Base-by-base conservation (phyloP, 2,113 vertebrate species). In the Gila orcuttii region DNA sequence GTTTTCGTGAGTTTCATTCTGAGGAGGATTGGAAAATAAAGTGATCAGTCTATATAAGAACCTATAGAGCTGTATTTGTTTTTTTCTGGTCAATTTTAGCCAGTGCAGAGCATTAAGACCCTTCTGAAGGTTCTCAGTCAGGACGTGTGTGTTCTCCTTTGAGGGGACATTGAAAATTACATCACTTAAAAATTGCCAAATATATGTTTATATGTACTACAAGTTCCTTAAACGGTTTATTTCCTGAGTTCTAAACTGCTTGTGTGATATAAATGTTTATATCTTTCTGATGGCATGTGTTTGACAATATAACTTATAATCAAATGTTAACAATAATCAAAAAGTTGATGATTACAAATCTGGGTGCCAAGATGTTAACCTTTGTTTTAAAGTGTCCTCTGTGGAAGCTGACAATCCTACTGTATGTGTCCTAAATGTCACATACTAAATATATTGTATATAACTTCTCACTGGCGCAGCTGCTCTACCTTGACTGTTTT, bases 181-280 rank as follows among this genome's bases (percentile, higher is more conserved):
- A 73, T 42, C 23, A 47, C 3, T 52, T 17, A 79, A 13, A 60
- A 6, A 60, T 42, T 79, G 77, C 77, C 52, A 79, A 79, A 60
- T 13, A 23, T 8, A 42, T 74, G 55, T 36, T 42, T 9, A 73
- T n/a, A 73, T 36, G 11, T 36, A 78, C 3, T 78, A 57, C 55
- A 59, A n/a, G 1, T 60, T 79, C 52, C 21, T 39, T n/a, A 31
- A 78, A 10, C 25, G 23, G 17, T 79, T 59, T 59, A 12, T 10
- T 57, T 3, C 3, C 0, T 25, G 1, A 25, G 12, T 50, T 75
- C 47, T 28, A 31, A 28, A 28, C n/a, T 50, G 12, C 12, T 25
- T 50, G 6, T 15, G 12, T 73, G n/a, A 74, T 25, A 76, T 66
- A 66, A 31, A 31, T 17, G 28, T 69, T 36, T 69, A 36, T 17